A percentile compares a stretch with the other conserved stretches of the same genome.
Conservation (phyloP, 64 coral and sea anemone species). For the Trachythela sp. region DNA sequence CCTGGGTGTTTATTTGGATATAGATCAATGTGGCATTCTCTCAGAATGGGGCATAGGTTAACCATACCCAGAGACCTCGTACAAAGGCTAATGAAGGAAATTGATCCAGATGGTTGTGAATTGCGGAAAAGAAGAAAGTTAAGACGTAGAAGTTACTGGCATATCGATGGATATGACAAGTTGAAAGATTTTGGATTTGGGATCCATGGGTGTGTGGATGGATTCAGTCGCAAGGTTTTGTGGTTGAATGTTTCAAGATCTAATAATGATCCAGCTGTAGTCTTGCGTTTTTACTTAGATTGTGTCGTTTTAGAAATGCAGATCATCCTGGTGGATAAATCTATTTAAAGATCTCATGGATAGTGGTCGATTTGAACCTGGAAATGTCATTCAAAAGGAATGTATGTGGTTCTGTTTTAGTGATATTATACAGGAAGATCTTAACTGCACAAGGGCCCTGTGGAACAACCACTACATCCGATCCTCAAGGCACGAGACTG, state of each 20-base stretch:
- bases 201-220: constrained; percentile 11
- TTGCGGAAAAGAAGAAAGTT: neutral
- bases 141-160: constrained; percentile 14
- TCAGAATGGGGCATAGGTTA: neutral
- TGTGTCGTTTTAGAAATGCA: constrained; percentile 7
- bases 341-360: constrained; percentile 13
- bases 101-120: constrained; percentile 17
- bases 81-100: constrained; percentile 13
- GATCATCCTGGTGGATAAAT: constrained; percentile 20
- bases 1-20: neutral
- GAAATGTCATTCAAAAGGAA: neutral
- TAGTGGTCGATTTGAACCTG: neutral
- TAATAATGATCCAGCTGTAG: constrained; percentile 2
- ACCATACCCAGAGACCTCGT: neutral
- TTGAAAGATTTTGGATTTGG: neutral
- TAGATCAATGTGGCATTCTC: constrained; percentile 14
- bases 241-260: constrained; percentile 7
- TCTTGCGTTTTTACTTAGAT: constrained; percentile 12
- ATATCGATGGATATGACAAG: neutral
- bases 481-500: neutral
- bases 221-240: constrained; percentile 3
- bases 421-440: constrained; percentile 6
- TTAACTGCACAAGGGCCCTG: neutral
- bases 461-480: constrained; percentile 8
- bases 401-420: neutral